Evolutionary conservation across 2,888 invertebrate species (phyloP).

Genomic region (Rotaria macrura): DNA sequence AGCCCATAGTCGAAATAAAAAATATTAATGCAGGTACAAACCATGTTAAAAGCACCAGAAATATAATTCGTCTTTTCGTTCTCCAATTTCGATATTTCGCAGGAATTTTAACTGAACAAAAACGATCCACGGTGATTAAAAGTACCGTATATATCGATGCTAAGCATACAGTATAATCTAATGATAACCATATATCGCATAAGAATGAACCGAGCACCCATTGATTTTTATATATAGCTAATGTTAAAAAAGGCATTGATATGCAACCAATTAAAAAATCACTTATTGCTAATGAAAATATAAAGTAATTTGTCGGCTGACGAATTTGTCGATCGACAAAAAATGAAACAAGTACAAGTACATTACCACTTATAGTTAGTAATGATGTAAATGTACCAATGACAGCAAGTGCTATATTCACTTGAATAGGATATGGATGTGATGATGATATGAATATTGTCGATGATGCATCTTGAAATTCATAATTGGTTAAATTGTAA

Average conservation of each 20-base stretch:
- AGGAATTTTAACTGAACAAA: conserved; percentile 94
- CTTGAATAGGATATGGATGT: not conserved
- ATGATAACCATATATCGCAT: conserved; percentile 93
- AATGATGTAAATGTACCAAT: not conserved
- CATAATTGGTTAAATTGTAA: not conserved
- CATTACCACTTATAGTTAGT: conserved; percentile 62
- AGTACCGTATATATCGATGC: conserved; percentile 98
- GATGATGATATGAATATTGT: not conserved
- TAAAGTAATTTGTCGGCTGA: conserved; percentile 97
- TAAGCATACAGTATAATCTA: conserved; percentile 95
- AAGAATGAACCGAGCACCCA: conserved; percentile 91
- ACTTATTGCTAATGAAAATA: conserved; percentile 89
- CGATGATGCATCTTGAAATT: not conserved
- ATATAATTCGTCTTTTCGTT: conserved; percentile 69
- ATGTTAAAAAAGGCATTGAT: conserved; percentile 95
- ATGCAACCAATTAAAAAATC: conserved; percentile 93
- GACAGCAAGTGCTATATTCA: not conserved
- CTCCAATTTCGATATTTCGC: conserved; percentile 92
- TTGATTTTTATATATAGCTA: conserved; percentile 79
- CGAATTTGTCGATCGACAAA: conserved; percentile 76
- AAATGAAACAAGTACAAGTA: conserved; percentile 83
- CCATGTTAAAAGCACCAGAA: conserved; percentile 32
- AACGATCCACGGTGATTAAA: conserved; percentile 91
- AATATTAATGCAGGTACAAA: conserved; percentile 65
- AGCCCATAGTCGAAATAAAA: conserved; percentile 94